Percentiles rank a stretch among this genome's conserved stretches.
These are phyloP conservation scores for Galerucella nymphaeae DNA, from an alignment of 2,888 invertebrate genomes.

Conservation along the genomic window DNA sequence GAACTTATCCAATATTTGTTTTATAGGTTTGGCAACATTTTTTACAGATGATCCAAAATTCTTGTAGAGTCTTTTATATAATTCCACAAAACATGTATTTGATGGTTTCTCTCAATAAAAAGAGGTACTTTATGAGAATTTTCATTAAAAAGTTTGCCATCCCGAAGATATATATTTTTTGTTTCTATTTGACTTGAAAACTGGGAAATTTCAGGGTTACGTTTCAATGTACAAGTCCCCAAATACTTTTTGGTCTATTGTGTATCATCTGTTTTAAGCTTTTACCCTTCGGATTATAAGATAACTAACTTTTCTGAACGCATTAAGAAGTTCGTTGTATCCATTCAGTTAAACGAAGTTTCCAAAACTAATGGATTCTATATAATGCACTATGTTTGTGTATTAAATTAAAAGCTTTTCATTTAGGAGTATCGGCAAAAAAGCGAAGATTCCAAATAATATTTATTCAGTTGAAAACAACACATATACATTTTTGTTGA, in stretches of 20 bases:
- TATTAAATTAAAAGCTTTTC: background rate
- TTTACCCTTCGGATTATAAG: conserved; percentile 45
- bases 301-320: conserved; percentile 52
- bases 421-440: background rate
- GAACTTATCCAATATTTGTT: too few relatives aligned
- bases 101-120: too few relatives aligned
- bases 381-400: conserved; percentile 27
- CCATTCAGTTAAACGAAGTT: conserved; percentile 40
- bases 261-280: conserved; percentile 51
- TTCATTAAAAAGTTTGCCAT: background rate
- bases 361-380: conserved; percentile 39
- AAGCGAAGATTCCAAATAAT: background rate
- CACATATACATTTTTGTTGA: too few relatives aligned
- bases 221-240: conserved; percentile 61
- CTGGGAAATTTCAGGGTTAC: background rate
- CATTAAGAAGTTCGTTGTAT: conserved; percentile 42
- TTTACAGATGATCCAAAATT: too few relatives aligned
- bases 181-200: background rate
- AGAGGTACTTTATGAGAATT: too few relatives aligned
- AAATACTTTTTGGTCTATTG: conserved; percentile 60
- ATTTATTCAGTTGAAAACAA: too few relatives aligned
- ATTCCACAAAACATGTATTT: too few relatives aligned
- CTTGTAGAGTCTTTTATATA: too few relatives aligned
- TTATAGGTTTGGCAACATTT: too few relatives aligned
- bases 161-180: background rate